A percentile compares a stretch with the other conserved stretches of the same genome.
phyloP scores from a whole-genome alignment of 2,888 invertebrate species.

The Drosophila rubida region DNA sequence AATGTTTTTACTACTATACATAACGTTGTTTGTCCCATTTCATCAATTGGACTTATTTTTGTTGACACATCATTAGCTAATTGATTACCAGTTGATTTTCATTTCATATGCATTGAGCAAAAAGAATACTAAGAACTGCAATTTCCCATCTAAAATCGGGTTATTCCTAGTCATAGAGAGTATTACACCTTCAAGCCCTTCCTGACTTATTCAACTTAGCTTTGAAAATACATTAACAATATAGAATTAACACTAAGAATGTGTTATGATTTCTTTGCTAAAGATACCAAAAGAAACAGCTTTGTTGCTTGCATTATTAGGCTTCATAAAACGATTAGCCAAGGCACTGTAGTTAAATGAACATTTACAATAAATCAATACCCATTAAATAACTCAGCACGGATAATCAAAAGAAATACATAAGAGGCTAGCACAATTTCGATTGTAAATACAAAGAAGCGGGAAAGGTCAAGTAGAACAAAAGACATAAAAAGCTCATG shows the following conservation, averaged over 20 bases:
- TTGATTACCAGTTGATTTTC: too few relatives aligned
- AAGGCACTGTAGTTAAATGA: constrained; percentile 1
- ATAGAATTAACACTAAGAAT: too few relatives aligned
- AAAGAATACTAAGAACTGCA: too few relatives aligned
- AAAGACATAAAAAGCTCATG: constrained; percentile 49
- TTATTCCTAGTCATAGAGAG: too few relatives aligned
- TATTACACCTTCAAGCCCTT: too few relatives aligned
- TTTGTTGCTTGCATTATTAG: constrained; percentile 1
- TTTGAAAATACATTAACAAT: not conserved
- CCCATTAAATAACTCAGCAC: constrained; percentile 45
- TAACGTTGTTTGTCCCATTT: too few relatives aligned
- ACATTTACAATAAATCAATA: constrained; percentile 40
- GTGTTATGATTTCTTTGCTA: not conserved
- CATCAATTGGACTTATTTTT: too few relatives aligned
- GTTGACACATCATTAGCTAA: too few relatives aligned
- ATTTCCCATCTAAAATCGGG: too few relatives aligned
- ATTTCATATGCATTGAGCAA: too few relatives aligned
- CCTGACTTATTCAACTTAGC: too few relatives aligned
- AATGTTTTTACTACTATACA: too few relatives aligned
- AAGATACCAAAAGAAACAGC: not conserved
- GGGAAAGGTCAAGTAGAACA: constrained; percentile 53
- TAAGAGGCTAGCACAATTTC: constrained; percentile 31
- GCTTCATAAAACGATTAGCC: constrained; percentile 19
- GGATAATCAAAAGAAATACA: constrained; percentile 30
- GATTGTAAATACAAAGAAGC: constrained; percentile 23